Conservation (phyloP, 2,888 invertebrate genomes). For the Arge pagana region DNA sequence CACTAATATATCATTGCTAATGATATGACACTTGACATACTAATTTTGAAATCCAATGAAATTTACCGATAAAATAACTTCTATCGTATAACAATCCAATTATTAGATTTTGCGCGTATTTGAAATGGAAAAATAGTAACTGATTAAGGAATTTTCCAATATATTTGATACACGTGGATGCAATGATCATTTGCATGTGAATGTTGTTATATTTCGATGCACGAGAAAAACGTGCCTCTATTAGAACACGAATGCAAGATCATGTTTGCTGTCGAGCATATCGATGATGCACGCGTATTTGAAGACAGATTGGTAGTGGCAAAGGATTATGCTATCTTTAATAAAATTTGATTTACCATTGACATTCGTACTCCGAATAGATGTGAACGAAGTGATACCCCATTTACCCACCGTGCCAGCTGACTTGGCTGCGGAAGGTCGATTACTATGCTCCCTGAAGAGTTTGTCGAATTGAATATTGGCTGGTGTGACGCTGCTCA, state of each 20-base stretch:
- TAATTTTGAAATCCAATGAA: too few relatives aligned
- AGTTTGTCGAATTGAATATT: conserved; percentile 70
- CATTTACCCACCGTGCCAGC: conserved; percentile 92
- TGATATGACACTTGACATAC: too few relatives aligned
- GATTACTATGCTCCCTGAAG: conserved; percentile 79
- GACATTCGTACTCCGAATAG: conserved; percentile 75
- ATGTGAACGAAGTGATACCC: conserved; percentile 93
- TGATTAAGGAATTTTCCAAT: too few relatives aligned
- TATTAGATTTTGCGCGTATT: neutral
- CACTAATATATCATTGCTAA: too few relatives aligned
- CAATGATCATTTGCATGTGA: neutral
- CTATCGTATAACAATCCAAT: neutral
- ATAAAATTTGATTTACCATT: conserved; percentile 64
- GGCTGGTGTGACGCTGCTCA: conserved; percentile 53
- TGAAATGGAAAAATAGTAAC: conserved; percentile 5
- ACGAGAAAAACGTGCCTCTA: too few relatives aligned
- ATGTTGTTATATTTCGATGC: neutral
- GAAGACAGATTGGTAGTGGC: neutral
- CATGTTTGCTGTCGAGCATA: neutral
- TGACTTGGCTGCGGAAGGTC: conserved; percentile 85
- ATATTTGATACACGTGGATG: neutral
- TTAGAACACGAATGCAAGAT: too few relatives aligned
- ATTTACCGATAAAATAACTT: neutral
- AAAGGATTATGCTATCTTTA: neutral
- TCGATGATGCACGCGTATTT: neutral